Percentiles rank a stretch among this genome's conserved stretches.
These are phyloP conservation scores for Apis mellifera DNA, from an alignment of 1,140 invertebrate species.

Conservation along the genomic window DNA sequence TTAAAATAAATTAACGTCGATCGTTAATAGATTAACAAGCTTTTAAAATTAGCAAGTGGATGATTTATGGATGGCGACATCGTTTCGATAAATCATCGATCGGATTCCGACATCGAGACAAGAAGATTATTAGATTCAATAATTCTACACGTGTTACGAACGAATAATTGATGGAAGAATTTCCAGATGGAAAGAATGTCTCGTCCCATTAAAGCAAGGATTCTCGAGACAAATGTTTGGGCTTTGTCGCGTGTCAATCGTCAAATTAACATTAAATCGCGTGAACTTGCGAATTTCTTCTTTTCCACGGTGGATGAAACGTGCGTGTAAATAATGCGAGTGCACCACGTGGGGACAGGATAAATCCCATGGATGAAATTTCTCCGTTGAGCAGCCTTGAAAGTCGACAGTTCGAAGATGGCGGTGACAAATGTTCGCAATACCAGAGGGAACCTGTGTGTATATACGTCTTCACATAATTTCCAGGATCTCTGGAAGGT, in stretches of 20 bases:
- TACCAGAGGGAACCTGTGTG: neutral
- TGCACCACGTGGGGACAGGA: neutral
- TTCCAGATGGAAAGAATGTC: neutral
- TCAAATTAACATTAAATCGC: slow-evolving; percentile 10
- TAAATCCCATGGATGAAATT: slow-evolving; percentile 6
- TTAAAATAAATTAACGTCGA: neutral
- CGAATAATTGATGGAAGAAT: neutral
- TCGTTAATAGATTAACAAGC: too few species aligned
- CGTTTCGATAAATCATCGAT: too few species aligned
- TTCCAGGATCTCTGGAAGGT: neutral
- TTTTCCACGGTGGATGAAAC: neutral
- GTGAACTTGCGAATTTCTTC: neutral
- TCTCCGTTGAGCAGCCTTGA: neutral
- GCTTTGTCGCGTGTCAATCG: neutral
- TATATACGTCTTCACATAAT: slow-evolving; percentile 2
- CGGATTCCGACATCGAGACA: neutral
- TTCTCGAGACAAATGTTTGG: neutral
- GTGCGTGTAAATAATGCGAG: neutral
- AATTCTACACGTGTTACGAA: neutral
- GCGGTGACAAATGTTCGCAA: neutral
- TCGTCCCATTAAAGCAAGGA: neutral
- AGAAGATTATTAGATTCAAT: neutral
- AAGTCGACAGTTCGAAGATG: neutral
- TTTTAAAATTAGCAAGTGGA: too few species aligned
- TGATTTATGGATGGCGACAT: too few species aligned